Evolutionary conservation across 92 coral and sea anemone genomes (phyloP), one percentile per base, ranked within the genome.

Genomic region (Zoanthus sociatus): DNA sequence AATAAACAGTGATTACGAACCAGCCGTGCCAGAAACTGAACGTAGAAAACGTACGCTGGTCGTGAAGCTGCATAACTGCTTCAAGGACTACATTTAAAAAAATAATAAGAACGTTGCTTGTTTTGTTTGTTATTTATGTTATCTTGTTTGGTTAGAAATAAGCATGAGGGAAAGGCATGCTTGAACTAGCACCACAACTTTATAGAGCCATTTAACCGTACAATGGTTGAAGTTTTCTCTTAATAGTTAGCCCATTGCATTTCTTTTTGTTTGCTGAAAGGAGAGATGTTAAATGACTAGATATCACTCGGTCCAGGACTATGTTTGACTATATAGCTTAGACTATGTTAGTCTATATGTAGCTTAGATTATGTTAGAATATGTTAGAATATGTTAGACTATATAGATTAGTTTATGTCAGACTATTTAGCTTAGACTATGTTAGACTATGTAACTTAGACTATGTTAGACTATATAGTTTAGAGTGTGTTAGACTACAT

Each of bases 21-120:
- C 46, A 70, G 45, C 75, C 10, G 45, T 42, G 15, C 76, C 76
- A 71, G 68, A 61, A 61, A 71, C 77, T 37, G 77, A 72, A 21
- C 10, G 77, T 33, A 72, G 51, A 72, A 72, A 53, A 72, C 54
- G 26, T 33, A 72, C 77, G 26, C 77, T 53, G 20, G 77, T 72
- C 15, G 47, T 71, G 46, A 71, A 42, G n/a, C 47, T 18, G 47
- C 76, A 48, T 3, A 42, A 71, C 15, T 50, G 47, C 20, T 33
- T 31, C 76, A 31, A 42, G 16, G 47, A 71, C 48, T 71, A 31
- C 48, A 18, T 71, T 71, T 31, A 31, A 70, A 37, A 20, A n/a
- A 26, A n/a, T n/a, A 37, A 37, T 2, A 37, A 37, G 31, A 32
- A 32, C 44, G 32, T 31, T 42, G 47, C 50, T 72, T 42, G 51